Conservation (phyloP, 2,888 invertebrate species). For the Pammene aurita region DNA sequence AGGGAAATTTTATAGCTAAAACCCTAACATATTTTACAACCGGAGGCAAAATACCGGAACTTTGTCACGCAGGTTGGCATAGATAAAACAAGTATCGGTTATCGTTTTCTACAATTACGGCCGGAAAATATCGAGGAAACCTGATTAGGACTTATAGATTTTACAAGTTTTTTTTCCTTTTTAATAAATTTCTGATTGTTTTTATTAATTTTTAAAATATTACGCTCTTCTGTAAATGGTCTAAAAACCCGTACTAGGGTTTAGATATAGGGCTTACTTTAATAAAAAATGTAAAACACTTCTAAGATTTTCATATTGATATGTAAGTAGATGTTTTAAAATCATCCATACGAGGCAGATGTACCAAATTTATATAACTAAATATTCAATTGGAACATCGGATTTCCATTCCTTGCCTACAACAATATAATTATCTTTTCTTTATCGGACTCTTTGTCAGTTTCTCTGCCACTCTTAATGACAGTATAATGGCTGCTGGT, state of each 20-base stretch:
- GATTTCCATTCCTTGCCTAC: slow-evolving; percentile 21
- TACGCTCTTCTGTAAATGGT: no score
- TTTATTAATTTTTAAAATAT: no score
- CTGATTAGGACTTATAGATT: no score
- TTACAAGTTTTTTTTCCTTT: neutral
- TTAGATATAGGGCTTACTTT: no score
- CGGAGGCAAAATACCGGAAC: slow-evolving; percentile 51
- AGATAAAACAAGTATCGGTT: slow-evolving; percentile 34
- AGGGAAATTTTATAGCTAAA: slow-evolving; percentile 59
- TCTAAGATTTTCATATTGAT: no score
- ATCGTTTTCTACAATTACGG: slow-evolving; percentile 32
- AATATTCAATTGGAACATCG: neutral
- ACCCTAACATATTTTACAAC: slow-evolving; percentile 60
- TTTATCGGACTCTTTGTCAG: slow-evolving; percentile 31
- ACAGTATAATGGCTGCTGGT: slow-evolving; percentile 50
- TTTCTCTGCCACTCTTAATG: slow-evolving; percentile 47
- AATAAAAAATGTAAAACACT: no score
- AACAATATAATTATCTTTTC: slow-evolving; percentile 34
- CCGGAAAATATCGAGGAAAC: slow-evolving; percentile 5
- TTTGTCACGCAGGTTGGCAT: slow-evolving; percentile 43
- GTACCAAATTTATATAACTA: no score
- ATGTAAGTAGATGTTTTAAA: no score
- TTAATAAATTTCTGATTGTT: no score
- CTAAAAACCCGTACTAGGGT: no score
- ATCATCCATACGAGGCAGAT: no score